Evolutionary conservation across 2,888 invertebrate genomes (phyloP).

Genomic region (Biston betularia): DNA sequence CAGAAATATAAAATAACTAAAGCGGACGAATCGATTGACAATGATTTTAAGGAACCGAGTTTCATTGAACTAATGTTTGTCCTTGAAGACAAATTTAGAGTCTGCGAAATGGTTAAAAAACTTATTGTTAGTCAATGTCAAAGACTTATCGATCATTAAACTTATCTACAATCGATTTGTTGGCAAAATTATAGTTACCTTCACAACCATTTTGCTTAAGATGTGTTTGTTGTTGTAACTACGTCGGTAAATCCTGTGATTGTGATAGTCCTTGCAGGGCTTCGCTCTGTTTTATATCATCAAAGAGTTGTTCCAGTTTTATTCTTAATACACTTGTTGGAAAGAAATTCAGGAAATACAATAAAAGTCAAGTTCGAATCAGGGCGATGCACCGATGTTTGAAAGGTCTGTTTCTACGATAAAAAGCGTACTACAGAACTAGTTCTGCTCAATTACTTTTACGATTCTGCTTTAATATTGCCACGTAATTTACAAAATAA

Average conservation of each 20-base stretch:
- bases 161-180: background rate
- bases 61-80: slow-evolving; percentile 28
- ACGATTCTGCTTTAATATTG: slow-evolving; percentile 1
- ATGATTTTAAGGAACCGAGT: slow-evolving; percentile 22
- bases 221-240: slow-evolving; percentile 63
- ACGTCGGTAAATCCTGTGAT: slow-evolving; percentile 61
- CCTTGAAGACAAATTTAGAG: slow-evolving; percentile 33
- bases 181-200: slow-evolving; percentile 60
- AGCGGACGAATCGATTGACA: slow-evolving; percentile 18
- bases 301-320: slow-evolving; percentile 64
- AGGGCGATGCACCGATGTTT: slow-evolving; percentile 65
- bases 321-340: slow-evolving; percentile 59
- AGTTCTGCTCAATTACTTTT: slow-evolving; percentile 35
- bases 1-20: slow-evolving; percentile 1
- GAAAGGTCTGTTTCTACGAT: slow-evolving; percentile 51
- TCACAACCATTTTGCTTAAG: slow-evolving; percentile 72
- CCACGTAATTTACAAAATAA: slow-evolving; percentile 3
- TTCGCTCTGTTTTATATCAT: slow-evolving; percentile 64
- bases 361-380: slow-evolving; percentile 77
- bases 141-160: slow-evolving; percentile 2
- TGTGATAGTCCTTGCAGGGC: slow-evolving; percentile 61
- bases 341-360: slow-evolving; percentile 76
- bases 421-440: slow-evolving; percentile 42
- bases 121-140: slow-evolving; percentile 9
- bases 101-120: slow-evolving; percentile 18